phyloP scores from a whole-genome alignment of 2,888 invertebrate species.

The Temnothorax unifasciatus region DNA sequence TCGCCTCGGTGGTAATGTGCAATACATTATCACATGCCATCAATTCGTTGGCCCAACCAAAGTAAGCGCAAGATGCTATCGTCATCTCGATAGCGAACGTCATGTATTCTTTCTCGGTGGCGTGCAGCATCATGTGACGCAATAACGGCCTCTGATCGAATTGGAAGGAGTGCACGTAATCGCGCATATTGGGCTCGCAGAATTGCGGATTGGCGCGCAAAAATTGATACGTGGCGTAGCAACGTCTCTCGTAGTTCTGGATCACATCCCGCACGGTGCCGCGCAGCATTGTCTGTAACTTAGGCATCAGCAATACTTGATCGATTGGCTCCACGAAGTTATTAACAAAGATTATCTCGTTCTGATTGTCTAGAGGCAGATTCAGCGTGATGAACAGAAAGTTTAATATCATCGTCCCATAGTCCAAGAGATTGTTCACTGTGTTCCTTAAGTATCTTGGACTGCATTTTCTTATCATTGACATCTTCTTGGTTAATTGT shows the following conservation, averaged over 20 bases:
- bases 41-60: slow-evolving; percentile 73
- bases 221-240: slow-evolving; percentile 55
- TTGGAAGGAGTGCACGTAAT: slow-evolving; percentile 19
- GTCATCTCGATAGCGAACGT: slow-evolving; percentile 64
- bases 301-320: slow-evolving; percentile 69
- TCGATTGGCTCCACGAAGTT: slow-evolving; percentile 77
- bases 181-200: neutral
- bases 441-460: slow-evolving; percentile 60
- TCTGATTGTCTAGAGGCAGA: slow-evolving; percentile 30
- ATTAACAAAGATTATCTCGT: slow-evolving; percentile 58
- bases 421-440: slow-evolving; percentile 66
- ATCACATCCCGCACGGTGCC: slow-evolving; percentile 70
- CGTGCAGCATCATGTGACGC: slow-evolving; percentile 77
- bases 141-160: slow-evolving; percentile 73
- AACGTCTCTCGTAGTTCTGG: slow-evolving; percentile 78
- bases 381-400: slow-evolving; percentile 45
- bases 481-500: slow-evolving; percentile 68
- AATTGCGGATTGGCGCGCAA: neutral
- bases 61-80: slow-evolving; percentile 63
- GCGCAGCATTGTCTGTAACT: neutral
- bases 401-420: slow-evolving; percentile 69
- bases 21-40: slow-evolving; percentile 75
- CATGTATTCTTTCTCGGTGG: slow-evolving; percentile 76
- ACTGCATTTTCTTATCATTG: slow-evolving; percentile 64
- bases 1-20: slow-evolving; percentile 77